A percentile compares a stretch with the other conserved stretches of the same genome.
Conservation (phyloP, 2,888 invertebrate genomes). For the Marronus borbonicus region DNA sequence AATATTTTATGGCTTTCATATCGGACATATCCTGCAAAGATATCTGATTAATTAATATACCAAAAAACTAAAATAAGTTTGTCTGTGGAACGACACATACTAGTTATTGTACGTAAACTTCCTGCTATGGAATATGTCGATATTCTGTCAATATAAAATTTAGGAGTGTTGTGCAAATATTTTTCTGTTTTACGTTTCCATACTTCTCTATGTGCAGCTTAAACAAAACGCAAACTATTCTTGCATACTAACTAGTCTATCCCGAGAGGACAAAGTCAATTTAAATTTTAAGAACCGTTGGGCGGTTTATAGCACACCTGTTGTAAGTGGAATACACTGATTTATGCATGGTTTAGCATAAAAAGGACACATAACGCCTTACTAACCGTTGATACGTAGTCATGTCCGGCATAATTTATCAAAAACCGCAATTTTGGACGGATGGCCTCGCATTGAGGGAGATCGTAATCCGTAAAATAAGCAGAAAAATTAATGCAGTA, state of each 20-base stretch:
- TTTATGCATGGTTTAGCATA: slow-evolving; percentile 26
- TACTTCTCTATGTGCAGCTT: no score
- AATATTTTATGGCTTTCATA: no score
- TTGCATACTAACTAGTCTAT: slow-evolving; percentile 5
- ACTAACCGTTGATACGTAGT: slow-evolving; percentile 11
- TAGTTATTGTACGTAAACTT: no score
- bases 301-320: slow-evolving; percentile 23
- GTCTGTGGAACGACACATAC: no score
- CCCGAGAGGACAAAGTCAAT: not conserved
- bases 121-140: no score
- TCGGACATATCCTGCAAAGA: no score
- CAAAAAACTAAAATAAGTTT: no score
- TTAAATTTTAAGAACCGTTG: slow-evolving; percentile 25
- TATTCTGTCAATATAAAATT: no score
- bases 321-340: slow-evolving; percentile 14
- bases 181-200: no score
- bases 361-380: slow-evolving; percentile 24
- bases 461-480: not conserved
- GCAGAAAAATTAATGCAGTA: not conserved
- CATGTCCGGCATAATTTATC: slow-evolving; percentile 11
- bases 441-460: not conserved
- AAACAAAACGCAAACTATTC: not conserved
- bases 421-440: slow-evolving; percentile 9
- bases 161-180: no score
- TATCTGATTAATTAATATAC: no score